These are phyloP conservation scores for Gadopsis bispinosus DNA, from an alignment of 2,797 vertebrate genomes.

Conservation along the genomic window DNA sequence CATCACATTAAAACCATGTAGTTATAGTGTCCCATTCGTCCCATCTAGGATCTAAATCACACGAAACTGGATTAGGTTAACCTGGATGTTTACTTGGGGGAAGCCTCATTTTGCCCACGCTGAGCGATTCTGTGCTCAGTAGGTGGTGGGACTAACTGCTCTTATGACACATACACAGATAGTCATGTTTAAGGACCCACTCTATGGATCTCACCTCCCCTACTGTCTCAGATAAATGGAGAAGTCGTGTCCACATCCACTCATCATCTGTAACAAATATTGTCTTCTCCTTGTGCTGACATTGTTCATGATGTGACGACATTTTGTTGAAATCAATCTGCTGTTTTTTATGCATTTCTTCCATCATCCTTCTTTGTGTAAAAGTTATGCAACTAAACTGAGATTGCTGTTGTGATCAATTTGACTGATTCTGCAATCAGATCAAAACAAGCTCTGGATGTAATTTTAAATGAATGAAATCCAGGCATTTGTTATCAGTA, in stretches of 20 bases:
- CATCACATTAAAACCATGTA: slow-evolving; percentile 6
- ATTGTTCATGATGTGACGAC: slow-evolving; percentile 3
- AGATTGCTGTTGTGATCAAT: slow-evolving; percentile 23
- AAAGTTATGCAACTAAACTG: background rate
- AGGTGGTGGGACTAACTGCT: slow-evolving; percentile 75
- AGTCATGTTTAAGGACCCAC: slow-evolving; percentile 68
- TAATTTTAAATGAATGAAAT: slow-evolving; percentile 40
- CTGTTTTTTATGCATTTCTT: slow-evolving; percentile 6
- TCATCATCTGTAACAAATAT: slow-evolving; percentile 51
- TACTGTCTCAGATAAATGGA: slow-evolving; percentile 58
- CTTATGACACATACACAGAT: slow-evolving; percentile 73
- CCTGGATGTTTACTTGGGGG: slow-evolving; percentile 60
- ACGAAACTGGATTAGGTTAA: slow-evolving; percentile 38
- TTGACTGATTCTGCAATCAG: slow-evolving; percentile 33
- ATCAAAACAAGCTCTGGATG: slow-evolving; percentile 6
- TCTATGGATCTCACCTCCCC: slow-evolving; percentile 54
- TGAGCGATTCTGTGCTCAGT: slow-evolving; percentile 64
- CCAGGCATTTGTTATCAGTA: slow-evolving; percentile 24
- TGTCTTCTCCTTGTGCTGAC: slow-evolving; percentile 26
- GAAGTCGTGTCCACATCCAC: slow-evolving; percentile 44
- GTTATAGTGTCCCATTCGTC: slow-evolving; percentile 5
- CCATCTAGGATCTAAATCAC: slow-evolving; percentile 42
- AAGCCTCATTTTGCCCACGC: slow-evolving; percentile 76
- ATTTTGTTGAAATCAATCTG: slow-evolving; percentile 22
- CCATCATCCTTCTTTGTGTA: slow-evolving; percentile 6